phyloP scores from a whole-genome alignment of 2,888 invertebrate species.

The Watsonalla binaria region DNA sequence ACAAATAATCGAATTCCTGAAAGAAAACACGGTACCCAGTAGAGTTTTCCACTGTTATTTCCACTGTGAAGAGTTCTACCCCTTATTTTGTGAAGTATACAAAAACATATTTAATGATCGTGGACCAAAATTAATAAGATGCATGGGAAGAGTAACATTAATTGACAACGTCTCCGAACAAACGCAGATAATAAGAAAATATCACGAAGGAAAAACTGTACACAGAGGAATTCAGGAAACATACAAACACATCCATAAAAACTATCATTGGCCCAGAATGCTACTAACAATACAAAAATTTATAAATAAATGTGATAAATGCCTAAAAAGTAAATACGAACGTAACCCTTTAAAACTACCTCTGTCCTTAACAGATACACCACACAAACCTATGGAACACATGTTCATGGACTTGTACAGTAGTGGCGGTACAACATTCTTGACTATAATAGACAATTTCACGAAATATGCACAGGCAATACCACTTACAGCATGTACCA shows the following conservation, averaged over 20 bases:
- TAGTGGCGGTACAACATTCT: slow-evolving; percentile 15
- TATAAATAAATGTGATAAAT: slow-evolving; percentile 25
- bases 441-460: slow-evolving; percentile 26
- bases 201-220: slow-evolving; percentile 7
- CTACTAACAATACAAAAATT: slow-evolving; percentile 19
- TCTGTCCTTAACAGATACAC: slow-evolving; percentile 18
- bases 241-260: slow-evolving; percentile 14
- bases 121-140: slow-evolving; percentile 5
- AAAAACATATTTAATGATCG: slow-evolving; percentile 3
- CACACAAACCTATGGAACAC: slow-evolving; percentile 5
- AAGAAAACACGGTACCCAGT: slow-evolving; percentile 15
- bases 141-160: slow-evolving; percentile 4
- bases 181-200: slow-evolving; percentile 4
- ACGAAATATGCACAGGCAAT: slow-evolving; percentile 25
- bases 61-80: slow-evolving; percentile 13
- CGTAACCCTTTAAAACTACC: slow-evolving; percentile 23
- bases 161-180: background rate
- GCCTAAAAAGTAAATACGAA: slow-evolving; percentile 26
- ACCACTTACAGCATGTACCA: slow-evolving; percentile 14
- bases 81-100: slow-evolving; percentile 2
- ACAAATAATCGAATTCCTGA: slow-evolving; percentile 13
- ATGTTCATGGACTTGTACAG: slow-evolving; percentile 16
- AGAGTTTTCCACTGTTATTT: slow-evolving; percentile 16
- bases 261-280: slow-evolving; percentile 23
- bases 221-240: slow-evolving; percentile 16